Conservation (phyloP, 1,140 invertebrate species). For the Myzus persicae region DNA sequence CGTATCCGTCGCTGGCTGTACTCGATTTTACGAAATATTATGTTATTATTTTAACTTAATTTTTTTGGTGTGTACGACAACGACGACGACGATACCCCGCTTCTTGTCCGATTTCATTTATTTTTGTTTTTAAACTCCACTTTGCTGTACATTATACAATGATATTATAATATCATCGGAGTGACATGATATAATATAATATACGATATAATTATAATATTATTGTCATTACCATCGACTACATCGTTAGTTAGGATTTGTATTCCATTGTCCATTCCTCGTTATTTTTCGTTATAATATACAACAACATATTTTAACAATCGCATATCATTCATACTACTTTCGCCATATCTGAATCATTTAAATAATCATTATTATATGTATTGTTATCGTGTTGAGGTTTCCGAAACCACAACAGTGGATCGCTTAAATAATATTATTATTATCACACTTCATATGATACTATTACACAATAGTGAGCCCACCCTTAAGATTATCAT, state of each 20-base stretch:
- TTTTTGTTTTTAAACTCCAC: not conserved
- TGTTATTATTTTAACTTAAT: not conserved
- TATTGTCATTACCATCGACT: not conserved
- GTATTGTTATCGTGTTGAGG: not conserved
- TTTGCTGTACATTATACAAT: not conserved
- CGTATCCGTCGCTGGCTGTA: not conserved
- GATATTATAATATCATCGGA: not conserved
- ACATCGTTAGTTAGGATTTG: not conserved
- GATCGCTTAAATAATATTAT: not conserved
- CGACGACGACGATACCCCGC: not conserved
- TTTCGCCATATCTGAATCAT: not conserved
- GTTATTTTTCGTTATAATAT: not conserved
- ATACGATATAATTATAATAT: too few relatives aligned
- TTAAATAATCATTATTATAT: not conserved
- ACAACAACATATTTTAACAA: not conserved
- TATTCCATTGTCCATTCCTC: not conserved
- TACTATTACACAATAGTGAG: not conserved
- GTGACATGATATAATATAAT: too few relatives aligned
- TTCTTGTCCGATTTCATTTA: not conserved
- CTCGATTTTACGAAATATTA: not conserved
- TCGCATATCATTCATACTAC: not conserved
- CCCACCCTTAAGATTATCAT: not conserved
- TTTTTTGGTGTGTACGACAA: not conserved
- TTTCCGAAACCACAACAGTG: not conserved
- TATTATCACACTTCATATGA: not conserved